Evolutionary conservation across 1,140 invertebrate species (phyloP).

Genomic region (Ooceraea biroi): DNA sequence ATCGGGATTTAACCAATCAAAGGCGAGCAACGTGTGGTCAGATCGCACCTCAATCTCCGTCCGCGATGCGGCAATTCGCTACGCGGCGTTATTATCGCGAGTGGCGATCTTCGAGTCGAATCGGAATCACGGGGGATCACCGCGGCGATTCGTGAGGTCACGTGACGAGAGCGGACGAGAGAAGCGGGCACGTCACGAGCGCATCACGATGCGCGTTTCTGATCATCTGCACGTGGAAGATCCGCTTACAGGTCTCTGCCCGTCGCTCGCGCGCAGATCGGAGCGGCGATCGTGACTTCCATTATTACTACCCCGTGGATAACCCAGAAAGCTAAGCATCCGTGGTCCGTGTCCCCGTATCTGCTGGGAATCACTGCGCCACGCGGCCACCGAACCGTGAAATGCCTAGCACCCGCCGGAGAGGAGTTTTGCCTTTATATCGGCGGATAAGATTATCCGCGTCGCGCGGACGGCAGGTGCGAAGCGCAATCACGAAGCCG

Average conservation of each 20-base stretch:
- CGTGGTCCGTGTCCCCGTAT: constrained; percentile 35
- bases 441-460: constrained; percentile 40
- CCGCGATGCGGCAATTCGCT: background rate
- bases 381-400: constrained; percentile 60
- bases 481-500: constrained; percentile 6
- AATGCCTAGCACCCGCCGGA: background rate
- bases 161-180: no score
- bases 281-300: constrained; percentile 65
- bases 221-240: constrained; percentile 51
- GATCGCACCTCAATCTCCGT: background rate
- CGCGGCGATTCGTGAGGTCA: constrained; percentile 39
- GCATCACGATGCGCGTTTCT: constrained; percentile 46
- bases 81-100: background rate
- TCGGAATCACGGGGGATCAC: constrained; percentile 66
- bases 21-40: background rate
- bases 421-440: constrained; percentile 3
- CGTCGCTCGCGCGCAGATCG: constrained; percentile 51
- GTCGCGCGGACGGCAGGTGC: constrained; percentile 11
- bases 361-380: constrained; percentile 42
- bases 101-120: constrained; percentile 37
- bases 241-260: no score
- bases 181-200: no score
- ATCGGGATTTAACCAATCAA: no score
- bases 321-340: constrained; percentile 58
- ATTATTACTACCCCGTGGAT: constrained; percentile 62